Evolutionary conservation across 1,140 invertebrate genomes (phyloP), one percentile per base, ranked within the genome.

Genomic region (Probaryconus sp.): DNA sequence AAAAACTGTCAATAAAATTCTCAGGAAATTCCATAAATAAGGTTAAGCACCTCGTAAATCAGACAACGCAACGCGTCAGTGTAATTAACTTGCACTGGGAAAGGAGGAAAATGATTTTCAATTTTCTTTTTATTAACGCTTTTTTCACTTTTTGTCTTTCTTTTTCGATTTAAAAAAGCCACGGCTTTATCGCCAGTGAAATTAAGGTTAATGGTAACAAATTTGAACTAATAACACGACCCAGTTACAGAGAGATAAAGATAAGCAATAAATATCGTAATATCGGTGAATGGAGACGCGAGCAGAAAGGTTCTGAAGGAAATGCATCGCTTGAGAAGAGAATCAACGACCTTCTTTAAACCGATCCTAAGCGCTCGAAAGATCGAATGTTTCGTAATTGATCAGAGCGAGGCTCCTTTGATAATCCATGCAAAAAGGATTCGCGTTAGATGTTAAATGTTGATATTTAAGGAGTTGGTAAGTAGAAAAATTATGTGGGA

Each of bases 311-410:
- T 26, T 48, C 31, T 18, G 14, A 43, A 30, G 43, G 42, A 61
- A 61, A 38, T 48, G 42, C 43, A n/a, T n/a, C n/a, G n/a, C n/a
- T n/a, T n/a, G n/a, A n/a, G 24, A 7, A 3, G 21, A 24, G 21
- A 7, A 24, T 24, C n/a, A n/a, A n/a, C 21, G 21, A 20, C 53
- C 53, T 43, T 43, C 40, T 45, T 58, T 35, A 9, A 20, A 26
- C 28, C 38, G 38, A 58, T 58, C 11, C 24, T 11, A 11, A 17
- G 10, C 13, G 20, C 1, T 21, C 5, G 31, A 56, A 56, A 67
- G 51, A 67, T 56, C 61, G 31, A 55, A 65, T 24, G 28, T 58
- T 68, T 68, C 35, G 35, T 58, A 68, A 68, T 68, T 42, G 53
- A 68, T 68, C 64, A 68, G 48, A 64, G 2, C 13, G 9, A 13